Evolutionary conservation across 2,113 vertebrate species (phyloP), one percentile per base, ranked within the genome.

Genomic region (Gobio gobio): DNA sequence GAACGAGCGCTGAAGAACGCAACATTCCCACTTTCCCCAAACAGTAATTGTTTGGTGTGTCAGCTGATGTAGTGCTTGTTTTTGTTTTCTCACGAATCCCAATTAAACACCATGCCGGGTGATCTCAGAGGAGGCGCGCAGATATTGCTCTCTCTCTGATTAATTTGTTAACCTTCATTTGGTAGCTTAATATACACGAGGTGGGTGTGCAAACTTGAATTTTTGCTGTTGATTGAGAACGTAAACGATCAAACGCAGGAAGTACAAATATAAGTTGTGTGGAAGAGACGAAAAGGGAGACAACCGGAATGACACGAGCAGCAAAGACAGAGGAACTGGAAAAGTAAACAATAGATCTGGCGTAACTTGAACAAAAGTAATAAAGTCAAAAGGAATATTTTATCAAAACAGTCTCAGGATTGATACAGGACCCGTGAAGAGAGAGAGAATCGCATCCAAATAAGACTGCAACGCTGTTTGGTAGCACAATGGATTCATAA

Each of bases 61-160:
- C 74, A 43, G 47, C 58, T 82, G 47, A 82, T 76, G 18, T 10
- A n/a, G 24, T 66, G n/a, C 74, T 70, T 85, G 68, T 86, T 75
- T 72, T 77, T 83, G 59, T 77, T 83, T 83, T 83, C 85, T 76
- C 79, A 33, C 73, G 93, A 91, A 85, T 63, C 89, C 83, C 90
- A 95, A 95, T 94, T 94, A 93, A 93, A 91, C 91, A 89, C 7
- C 87, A 91, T 91, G 92, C 92, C 91, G 92, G 92, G 93, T 93
- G 93, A 94, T 94, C 93, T 93, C 91, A 88, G 91, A 93, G 93
- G 93, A 93, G 90, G 89, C 72, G 51, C 73, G 78, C 88, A 92
- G 89, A 93, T 90, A 90, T 91, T 90, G 91, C 87, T 92, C 89
- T 68, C 90, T 91, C 91, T 92, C 91, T 92, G 89, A 88, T 93